Conservation (phyloP, 2,888 invertebrate genomes). For the Andrena fulva region DNA sequence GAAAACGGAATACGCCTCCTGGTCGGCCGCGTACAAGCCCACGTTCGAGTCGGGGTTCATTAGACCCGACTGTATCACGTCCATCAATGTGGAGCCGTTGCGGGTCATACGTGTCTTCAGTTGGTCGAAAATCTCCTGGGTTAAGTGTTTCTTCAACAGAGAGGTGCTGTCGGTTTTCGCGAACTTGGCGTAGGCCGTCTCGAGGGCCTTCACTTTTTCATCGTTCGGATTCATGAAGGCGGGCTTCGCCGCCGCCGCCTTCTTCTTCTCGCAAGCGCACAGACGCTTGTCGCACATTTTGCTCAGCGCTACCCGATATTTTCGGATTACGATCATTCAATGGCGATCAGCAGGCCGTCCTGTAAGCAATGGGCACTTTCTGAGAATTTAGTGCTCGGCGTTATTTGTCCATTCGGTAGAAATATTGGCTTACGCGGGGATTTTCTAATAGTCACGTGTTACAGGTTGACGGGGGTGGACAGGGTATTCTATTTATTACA, state of each 20-base stretch:
- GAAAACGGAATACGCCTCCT: conserved; percentile 89
- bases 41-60: conserved; percentile 89
- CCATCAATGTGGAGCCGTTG: conserved; percentile 87
- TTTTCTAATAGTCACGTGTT: no score
- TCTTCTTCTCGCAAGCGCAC: conserved; percentile 75
- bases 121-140: conserved; percentile 81
- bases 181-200: conserved; percentile 85
- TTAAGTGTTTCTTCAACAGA: conserved; percentile 88
- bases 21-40: conserved; percentile 89
- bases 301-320: no score
- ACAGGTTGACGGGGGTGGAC: no score
- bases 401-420: no score
- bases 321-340: no score
- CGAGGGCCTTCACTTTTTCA: conserved; percentile 84
- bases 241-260: neutral
- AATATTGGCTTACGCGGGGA: no score
- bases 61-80: conserved; percentile 89
- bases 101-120: conserved; percentile 87
- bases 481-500: no score
- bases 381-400: no score
- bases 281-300: conserved; percentile 80
- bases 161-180: conserved; percentile 86
- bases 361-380: no score
- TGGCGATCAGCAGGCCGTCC: no score
- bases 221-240: conserved; percentile 37